Evolutionary conservation across 2,113 vertebrate genomes (phyloP), one percentile per base, ranked within the genome.

Genomic region (Chelonoidis abingdonii): DNA sequence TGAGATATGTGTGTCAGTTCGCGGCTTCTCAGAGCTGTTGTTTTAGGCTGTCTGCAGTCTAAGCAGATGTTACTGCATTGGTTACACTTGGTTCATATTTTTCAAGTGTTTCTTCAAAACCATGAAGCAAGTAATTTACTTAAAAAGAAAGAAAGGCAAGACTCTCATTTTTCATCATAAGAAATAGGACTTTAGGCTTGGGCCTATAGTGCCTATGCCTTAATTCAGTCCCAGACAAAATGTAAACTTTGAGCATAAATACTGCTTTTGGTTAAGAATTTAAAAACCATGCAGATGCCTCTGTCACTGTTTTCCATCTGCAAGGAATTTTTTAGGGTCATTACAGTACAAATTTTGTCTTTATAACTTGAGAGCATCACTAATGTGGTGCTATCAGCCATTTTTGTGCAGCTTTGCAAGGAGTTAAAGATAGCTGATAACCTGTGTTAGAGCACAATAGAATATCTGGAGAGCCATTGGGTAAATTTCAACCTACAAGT

Each of bases 301-400:
- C 21, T 65, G 65, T 4, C 5, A 89, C 12, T 62, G 10, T 19
- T 41, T 12, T 4, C 1, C 1, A 65, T 17, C 9, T 57, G 0
- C 50, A 69, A 52, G 2, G 31, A 84, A 92, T n/a, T 49, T 4
- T 25, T 27, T 80, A 21, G 78, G 6, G 22, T 78, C 75, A 44
- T 44, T 27, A 47, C 38, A 27, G 11, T 29, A 0, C 22, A 25
- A 3, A 38, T 27, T 5, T 52, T 76, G 50, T 14, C 31, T 87
- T 90, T 54, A 78, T 78, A 78, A 47, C 38, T 16, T 8, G 12
- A 91, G 69, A 89, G 53, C 4, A 41, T 35, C 0, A 49, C 69
- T 69, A 80, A 24, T 59, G 6, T 57, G 25, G 24, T 79, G 9
- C 69, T 54, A 5, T 8, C 53, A 84, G 17, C 3, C 1, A 8